A percentile compares a stretch with the other conserved stretches of the same genome.
phyloP scores from a whole-genome alignment of 2,888 invertebrate genomes.

The Deroplatys truncata region DNA sequence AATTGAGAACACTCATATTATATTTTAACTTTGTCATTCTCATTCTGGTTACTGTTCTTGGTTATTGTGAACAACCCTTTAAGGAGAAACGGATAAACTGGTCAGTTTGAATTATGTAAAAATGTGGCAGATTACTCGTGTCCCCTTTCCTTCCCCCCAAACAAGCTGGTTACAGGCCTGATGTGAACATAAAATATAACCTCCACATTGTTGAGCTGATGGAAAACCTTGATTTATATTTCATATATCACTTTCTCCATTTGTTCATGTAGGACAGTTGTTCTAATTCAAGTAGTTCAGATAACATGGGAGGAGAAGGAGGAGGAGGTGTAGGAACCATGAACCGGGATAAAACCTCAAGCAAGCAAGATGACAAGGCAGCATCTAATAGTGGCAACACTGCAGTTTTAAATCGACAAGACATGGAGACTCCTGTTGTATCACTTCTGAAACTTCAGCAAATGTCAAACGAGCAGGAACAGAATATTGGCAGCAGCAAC shows the following conservation, averaged over 20 bases:
- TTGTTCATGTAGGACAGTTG: slow-evolving; percentile 12
- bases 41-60: too few relatives aligned
- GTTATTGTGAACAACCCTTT: too few relatives aligned
- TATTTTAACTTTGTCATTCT: too few relatives aligned
- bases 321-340: background rate
- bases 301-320: slow-evolving; percentile 8
- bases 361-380: background rate
- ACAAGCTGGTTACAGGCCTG: too few relatives aligned
- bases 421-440: slow-evolving; percentile 5
- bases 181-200: too few relatives aligned
- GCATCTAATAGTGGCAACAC: background rate
- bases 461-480: background rate
- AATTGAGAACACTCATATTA: too few relatives aligned
- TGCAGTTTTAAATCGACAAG: background rate
- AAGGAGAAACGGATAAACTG: too few relatives aligned
- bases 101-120: too few relatives aligned
- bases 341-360: background rate
- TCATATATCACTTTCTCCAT: background rate
- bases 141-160: too few relatives aligned
- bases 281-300: slow-evolving; percentile 14
- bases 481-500: background rate
- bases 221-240: background rate
- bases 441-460: slow-evolving; percentile 16
- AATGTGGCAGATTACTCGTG: too few relatives aligned
- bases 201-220: background rate